Percentiles rank a stretch among this genome's conserved stretches.
These are phyloP conservation scores for Glareola pratincola DNA, from an alignment of 2,113 vertebrate genomes.

Conservation along the genomic window DNA sequence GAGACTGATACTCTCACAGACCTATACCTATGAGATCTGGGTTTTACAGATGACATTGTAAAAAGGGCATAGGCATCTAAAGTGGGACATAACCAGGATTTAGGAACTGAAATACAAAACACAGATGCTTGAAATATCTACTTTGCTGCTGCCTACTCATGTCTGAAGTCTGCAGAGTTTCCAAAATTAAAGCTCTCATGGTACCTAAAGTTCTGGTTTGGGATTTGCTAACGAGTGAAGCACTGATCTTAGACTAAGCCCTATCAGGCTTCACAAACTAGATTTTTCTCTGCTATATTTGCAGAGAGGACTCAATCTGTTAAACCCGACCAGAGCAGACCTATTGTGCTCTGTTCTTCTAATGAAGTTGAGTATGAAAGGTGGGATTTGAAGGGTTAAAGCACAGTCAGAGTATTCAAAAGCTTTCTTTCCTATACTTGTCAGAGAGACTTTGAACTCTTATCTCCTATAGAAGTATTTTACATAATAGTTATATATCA, in stretches of 20 bases:
- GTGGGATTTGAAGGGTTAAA: slow-evolving; percentile 1
- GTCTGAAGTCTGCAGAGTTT: slow-evolving; percentile 24
- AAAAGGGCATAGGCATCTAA: slow-evolving; percentile 19
- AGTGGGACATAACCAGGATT: slow-evolving; percentile 43
- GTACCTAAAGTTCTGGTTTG: slow-evolving; percentile 26
- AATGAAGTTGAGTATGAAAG: not conserved
- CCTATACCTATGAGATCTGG: slow-evolving; percentile 8
- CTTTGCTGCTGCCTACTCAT: not conserved
- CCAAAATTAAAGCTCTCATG: slow-evolving; percentile 48
- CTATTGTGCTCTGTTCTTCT: not conserved
- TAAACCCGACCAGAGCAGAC: not conserved
- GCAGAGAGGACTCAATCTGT: not conserved
- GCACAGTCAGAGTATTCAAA: not conserved
- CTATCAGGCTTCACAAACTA: not conserved
- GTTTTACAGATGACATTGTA: slow-evolving; percentile 51
- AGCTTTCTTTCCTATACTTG: not conserved
- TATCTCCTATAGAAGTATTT: not conserved
- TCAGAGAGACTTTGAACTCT: not conserved
- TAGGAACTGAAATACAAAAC: slow-evolving; percentile 10
- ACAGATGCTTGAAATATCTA: slow-evolving; percentile 30
- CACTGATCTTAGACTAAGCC: not conserved
- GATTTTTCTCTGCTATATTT: not conserved
- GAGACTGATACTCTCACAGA: not conserved
- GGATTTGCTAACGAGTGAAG: not conserved
- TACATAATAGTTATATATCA: not conserved